Evolutionary conservation across 2,113 vertebrate species (phyloP).

Genomic region (Erinaceus europaeus): DNA sequence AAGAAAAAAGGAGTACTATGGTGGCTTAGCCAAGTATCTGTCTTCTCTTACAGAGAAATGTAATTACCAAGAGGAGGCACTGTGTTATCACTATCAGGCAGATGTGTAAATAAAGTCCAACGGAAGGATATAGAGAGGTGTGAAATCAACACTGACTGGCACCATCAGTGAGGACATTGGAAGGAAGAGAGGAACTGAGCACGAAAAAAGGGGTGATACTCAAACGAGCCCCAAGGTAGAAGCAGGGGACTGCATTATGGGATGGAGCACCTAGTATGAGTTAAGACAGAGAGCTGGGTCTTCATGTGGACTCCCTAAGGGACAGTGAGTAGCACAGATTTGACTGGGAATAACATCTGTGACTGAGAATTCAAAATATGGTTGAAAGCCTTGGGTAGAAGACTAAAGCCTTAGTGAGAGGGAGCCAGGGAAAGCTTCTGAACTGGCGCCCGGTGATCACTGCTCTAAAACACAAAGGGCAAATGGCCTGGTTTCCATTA

Average conservation of each 20-base stretch:
- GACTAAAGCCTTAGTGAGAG: not conserved
- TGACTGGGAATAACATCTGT: not conserved
- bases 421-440: not conserved
- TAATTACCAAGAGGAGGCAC: not conserved
- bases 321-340: not conserved
- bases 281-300: not conserved
- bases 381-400: not conserved
- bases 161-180: not conserved
- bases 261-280: not conserved
- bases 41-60: not conserved
- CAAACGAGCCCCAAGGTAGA: not conserved
- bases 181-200: not conserved
- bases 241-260: not conserved
- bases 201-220: not conserved
- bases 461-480: not conserved
- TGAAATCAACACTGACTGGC: not conserved
- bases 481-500: not conserved
- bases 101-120: too few species aligned
- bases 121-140: not conserved
- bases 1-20: too few species aligned
- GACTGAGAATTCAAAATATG: not conserved
- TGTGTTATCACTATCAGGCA: not conserved
- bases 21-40: not conserved
- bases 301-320: too few species aligned
- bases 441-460: not conserved